Conservation (phyloP, 2,888 invertebrate genomes). For the Lampropteryx suffumata region DNA sequence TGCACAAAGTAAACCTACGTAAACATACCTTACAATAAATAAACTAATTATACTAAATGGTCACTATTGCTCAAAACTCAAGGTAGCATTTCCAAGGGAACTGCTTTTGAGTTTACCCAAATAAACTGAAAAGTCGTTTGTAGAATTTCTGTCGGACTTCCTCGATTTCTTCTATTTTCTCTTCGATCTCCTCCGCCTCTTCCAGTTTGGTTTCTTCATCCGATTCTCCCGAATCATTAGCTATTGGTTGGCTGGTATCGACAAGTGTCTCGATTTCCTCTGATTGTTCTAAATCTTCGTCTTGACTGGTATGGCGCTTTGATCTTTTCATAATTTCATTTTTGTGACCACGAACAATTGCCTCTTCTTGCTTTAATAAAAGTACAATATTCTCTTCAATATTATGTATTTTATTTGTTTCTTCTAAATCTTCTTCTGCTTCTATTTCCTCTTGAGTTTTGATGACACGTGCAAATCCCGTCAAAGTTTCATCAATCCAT, state of each 20-base stretch:
- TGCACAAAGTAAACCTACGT: conserved; percentile 72
- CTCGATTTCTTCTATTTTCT: conserved; percentile 31
- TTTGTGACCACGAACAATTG: conserved; percentile 12
- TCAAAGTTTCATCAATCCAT: conserved; percentile 43
- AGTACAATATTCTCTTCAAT: conserved; percentile 21
- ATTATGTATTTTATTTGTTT: conserved; percentile 14
- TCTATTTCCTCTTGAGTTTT: conserved; percentile 41
- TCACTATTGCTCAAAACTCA: conserved; percentile 45
- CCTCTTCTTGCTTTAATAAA: conserved; percentile 19
- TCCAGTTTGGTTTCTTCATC: conserved; percentile 25
- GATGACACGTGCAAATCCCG: conserved; percentile 34
- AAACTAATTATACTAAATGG: conserved; percentile 23
- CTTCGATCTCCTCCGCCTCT: conserved; percentile 26
- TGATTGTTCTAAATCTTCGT: conserved; percentile 8
- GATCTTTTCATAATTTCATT: conserved; percentile 19
- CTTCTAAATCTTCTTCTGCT: conserved; percentile 34
- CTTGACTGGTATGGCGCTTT: conserved; percentile 9
- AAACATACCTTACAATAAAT: conserved; percentile 42
- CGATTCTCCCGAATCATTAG: conserved; percentile 8
- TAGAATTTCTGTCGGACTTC: conserved; percentile 44
- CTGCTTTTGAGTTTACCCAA: conserved; percentile 54
- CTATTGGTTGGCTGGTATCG: conserved; percentile 7
- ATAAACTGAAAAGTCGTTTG: conserved; percentile 49
- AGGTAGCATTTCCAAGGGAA: conserved; percentile 50
- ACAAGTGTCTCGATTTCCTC: conserved; percentile 14